Conservation (phyloP, 2,888 invertebrate genomes). For the Tipula vernalis region DNA sequence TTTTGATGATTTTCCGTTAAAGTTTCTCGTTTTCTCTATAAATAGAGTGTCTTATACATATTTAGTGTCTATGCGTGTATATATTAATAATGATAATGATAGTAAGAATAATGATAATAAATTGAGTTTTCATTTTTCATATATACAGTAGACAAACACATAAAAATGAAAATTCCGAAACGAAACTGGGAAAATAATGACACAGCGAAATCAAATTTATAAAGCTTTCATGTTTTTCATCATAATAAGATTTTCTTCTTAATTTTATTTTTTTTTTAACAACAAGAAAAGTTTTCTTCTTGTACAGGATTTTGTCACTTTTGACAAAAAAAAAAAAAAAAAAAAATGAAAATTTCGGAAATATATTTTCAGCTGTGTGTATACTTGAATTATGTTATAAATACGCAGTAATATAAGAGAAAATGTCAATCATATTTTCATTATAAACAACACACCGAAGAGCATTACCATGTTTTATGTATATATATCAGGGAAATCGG, state of each 20-base stretch:
- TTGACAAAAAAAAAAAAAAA: background rate
- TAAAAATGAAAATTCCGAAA: background rate
- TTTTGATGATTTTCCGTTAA: background rate
- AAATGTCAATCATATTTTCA: background rate
- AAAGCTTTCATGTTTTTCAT: background rate
- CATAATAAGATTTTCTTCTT: background rate
- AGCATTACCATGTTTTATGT: too few species aligned
- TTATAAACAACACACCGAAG: background rate
- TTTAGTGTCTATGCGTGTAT: background rate
- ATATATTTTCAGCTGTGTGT: background rate
- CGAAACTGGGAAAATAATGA: background rate
- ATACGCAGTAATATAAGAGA: background rate
- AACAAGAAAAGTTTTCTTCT: background rate
- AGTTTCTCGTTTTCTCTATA: background rate
- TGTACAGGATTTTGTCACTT: background rate
- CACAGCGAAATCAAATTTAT: conserved; percentile 4
- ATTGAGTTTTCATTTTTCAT: conserved; percentile 1
- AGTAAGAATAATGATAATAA: background rate
- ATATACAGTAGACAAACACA: background rate
- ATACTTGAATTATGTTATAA: too few species aligned
- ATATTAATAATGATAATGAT: background rate
- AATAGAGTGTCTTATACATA: background rate
- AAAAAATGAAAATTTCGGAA: background rate
- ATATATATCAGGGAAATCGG: background rate
- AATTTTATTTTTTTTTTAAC: background rate